Evolutionary conservation across 2,797 vertebrate genomes (phyloP).

Genomic region (Pipistrellus nathusii): DNA sequence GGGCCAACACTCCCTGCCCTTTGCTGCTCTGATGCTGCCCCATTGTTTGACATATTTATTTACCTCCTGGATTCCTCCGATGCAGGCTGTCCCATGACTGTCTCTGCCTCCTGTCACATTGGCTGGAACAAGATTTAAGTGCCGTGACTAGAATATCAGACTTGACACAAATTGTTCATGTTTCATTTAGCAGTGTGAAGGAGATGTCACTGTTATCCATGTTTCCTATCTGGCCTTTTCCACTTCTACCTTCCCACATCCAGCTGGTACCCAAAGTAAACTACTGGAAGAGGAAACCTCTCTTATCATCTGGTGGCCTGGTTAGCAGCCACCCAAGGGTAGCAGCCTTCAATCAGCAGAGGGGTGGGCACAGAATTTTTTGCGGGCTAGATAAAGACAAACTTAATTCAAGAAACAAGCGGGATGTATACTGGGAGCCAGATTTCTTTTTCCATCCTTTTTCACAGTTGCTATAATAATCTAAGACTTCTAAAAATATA

Average conservation of each 20-base stretch:
- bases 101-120: not conserved
- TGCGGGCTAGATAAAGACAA: constrained; percentile 71
- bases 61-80: not conserved
- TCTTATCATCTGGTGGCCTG: constrained; percentile 33
- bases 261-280: constrained; percentile 22
- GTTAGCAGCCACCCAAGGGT: constrained; percentile 56
- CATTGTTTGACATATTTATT: not conserved
- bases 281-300: not conserved
- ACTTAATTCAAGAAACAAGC: constrained; percentile 81
- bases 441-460: constrained; percentile 80
- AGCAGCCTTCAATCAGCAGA: constrained; percentile 6
- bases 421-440: constrained; percentile 68
- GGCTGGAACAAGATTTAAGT: not conserved
- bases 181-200: constrained; percentile 30
- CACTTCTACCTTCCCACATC: not conserved
- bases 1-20: not conserved
- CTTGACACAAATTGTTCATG: constrained; percentile 46
- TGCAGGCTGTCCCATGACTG: not conserved
- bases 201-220: not conserved
- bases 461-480: constrained; percentile 84
- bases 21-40: not conserved
- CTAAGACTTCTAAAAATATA: constrained; percentile 84
- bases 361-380: constrained; percentile 1
- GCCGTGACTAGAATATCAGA: not conserved
- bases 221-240: not conserved